Conservation (phyloP, 2,888 invertebrate genomes). For the Ophion obscuratus region DNA sequence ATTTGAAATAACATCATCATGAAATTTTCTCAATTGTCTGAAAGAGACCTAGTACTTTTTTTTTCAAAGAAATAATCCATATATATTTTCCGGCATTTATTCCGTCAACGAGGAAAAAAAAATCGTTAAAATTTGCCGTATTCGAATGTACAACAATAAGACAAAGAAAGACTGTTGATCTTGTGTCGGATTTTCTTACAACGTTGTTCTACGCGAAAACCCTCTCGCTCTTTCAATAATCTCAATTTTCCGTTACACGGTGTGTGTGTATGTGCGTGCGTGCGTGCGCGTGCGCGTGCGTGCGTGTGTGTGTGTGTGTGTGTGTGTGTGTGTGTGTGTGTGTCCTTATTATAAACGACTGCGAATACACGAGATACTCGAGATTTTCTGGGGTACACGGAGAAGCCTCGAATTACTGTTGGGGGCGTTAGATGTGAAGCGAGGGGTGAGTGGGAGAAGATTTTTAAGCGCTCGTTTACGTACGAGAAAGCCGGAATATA, state of each 20-base stretch:
- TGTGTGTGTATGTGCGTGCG: background rate
- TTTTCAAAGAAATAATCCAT: too few relatives aligned
- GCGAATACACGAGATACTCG: slow-evolving; percentile 57
- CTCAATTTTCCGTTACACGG: background rate
- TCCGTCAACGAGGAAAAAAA: background rate
- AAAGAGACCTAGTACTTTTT: too few relatives aligned
- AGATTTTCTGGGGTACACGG: slow-evolving; percentile 47
- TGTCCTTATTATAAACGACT: background rate
- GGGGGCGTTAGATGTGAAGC: slow-evolving; percentile 16
- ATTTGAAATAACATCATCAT: too few relatives aligned
- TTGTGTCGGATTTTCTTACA: too few relatives aligned
- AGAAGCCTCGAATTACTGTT: slow-evolving; percentile 55
- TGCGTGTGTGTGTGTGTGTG: background rate
- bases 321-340: background rate
- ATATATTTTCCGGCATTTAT: too few relatives aligned
- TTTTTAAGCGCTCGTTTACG: slow-evolving; percentile 57
- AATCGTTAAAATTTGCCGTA: background rate
- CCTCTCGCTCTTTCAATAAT: background rate
- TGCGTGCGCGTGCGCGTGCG: too few relatives aligned
- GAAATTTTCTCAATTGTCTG: too few relatives aligned
- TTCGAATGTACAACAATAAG: too few relatives aligned
- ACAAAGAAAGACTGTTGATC: background rate
- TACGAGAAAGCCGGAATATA: slow-evolving; percentile 49
- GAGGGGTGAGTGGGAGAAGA: slow-evolving; percentile 6
- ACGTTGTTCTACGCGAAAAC: too few relatives aligned